These are phyloP conservation scores for Ia io DNA, from an alignment of 2,113 vertebrate genomes.

Conservation along the genomic window DNA sequence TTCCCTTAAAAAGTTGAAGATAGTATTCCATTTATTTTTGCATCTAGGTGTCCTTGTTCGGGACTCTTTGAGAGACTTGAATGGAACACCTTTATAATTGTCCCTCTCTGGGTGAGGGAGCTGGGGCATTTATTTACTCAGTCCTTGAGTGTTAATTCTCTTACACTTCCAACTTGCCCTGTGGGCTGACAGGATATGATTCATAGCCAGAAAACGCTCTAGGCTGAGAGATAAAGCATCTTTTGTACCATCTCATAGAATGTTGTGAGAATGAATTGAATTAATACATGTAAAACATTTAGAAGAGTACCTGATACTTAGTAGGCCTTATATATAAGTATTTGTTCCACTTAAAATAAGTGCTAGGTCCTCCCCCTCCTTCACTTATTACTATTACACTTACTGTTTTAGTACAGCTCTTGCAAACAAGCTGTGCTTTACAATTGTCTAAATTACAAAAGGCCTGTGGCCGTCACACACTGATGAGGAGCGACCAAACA, in stretches of 20 bases:
- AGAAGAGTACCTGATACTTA: neutral
- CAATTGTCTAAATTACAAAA: neutral
- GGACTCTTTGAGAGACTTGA: neutral
- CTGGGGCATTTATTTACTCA: neutral
- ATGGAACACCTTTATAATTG: neutral
- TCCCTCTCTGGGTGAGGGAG: neutral
- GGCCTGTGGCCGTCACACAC: too few species aligned
- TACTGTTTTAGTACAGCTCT: neutral
- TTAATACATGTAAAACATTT: neutral
- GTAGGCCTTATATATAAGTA: neutral
- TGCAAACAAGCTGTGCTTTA: neutral
- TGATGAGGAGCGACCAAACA: too few species aligned
- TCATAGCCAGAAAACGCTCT: neutral
- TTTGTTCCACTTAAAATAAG: neutral
- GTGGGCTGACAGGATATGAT: neutral
- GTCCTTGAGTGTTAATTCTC: neutral
- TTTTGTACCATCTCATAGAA: neutral
- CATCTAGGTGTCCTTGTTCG: neutral
- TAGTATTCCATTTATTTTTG: neutral
- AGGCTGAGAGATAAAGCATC: neutral
- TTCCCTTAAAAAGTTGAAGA: neutral
- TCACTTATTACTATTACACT: neutral
- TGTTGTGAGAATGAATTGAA: neutral
- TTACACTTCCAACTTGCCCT: neutral
- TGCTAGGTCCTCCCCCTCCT: neutral